phyloP scores from a whole-genome alignment of 2,888 invertebrate genomes.

The Cyaniris semiargus region DNA sequence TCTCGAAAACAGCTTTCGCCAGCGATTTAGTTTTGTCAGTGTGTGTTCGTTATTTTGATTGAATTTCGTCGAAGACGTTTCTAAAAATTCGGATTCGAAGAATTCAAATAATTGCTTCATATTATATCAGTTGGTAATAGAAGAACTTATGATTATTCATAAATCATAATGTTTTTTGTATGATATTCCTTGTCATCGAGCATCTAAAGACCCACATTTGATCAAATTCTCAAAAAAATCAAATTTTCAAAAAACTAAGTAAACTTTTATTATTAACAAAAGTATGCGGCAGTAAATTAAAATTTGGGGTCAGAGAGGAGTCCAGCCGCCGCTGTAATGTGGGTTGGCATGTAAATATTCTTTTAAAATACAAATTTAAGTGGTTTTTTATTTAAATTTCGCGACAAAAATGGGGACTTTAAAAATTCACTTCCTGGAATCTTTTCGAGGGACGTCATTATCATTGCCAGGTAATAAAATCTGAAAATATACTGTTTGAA shows the following conservation, averaged over 20 bases:
- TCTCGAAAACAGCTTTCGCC: background rate
- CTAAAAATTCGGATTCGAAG: too few relatives aligned
- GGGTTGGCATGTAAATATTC: slow-evolving; percentile 30
- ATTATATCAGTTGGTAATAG: too few relatives aligned
- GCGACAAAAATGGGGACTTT: slow-evolving; percentile 10
- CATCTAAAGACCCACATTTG: background rate
- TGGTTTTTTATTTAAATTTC: slow-evolving; percentile 34
- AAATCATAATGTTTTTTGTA: too few relatives aligned
- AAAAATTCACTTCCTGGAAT: slow-evolving; percentile 4
- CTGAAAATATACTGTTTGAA: background rate
- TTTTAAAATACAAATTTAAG: slow-evolving; percentile 36
- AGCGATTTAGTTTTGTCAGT: background rate
- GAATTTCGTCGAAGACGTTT: too few relatives aligned
- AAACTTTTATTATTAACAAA: background rate
- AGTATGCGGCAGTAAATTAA: slow-evolving; percentile 34
- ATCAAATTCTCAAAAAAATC: too few relatives aligned
- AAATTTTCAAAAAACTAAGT: background rate
- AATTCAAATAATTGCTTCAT: too few relatives aligned
- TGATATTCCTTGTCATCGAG: too few relatives aligned
- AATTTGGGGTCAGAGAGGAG: slow-evolving; percentile 33
- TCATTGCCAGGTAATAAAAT: slow-evolving; percentile 5
- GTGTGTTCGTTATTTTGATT: too few relatives aligned
- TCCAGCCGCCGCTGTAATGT: slow-evolving; percentile 11
- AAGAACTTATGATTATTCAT: too few relatives aligned
- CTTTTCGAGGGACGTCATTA: slow-evolving; percentile 5